phyloP scores from a whole-genome alignment of 1,140 invertebrate genomes.

The Macrobrachium nipponense region DNA sequence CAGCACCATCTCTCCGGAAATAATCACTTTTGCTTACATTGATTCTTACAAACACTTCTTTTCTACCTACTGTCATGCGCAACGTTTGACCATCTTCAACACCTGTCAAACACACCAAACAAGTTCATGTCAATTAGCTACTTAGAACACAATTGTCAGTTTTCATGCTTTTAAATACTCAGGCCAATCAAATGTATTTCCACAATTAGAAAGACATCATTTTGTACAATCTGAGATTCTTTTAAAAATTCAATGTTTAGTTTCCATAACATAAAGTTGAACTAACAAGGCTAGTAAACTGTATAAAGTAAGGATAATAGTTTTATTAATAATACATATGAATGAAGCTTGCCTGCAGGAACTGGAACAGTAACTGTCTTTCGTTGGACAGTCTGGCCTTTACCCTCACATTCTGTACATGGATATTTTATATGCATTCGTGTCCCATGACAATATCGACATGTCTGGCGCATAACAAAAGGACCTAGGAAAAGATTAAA shows the following conservation, averaged over 20 bases:
- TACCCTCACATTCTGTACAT: conserved; percentile 92
- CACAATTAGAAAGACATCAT: too few species aligned
- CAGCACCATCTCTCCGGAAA: conserved; percentile 91
- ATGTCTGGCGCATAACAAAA: conserved; percentile 97
- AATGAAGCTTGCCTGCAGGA: conserved; percentile 80
- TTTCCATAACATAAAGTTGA: too few species aligned
- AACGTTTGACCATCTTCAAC: conserved; percentile 97
- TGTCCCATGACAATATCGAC: conserved; percentile 91
- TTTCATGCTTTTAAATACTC: too few species aligned
- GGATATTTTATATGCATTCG: conserved; percentile 89
- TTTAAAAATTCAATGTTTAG: too few species aligned
- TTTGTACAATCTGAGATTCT: too few species aligned
- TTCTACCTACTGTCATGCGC: conserved; percentile 88
- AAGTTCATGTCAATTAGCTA: too few species aligned
- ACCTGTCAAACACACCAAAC: conserved; percentile 69
- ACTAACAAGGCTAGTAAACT: too few species aligned
- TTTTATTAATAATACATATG: neutral
- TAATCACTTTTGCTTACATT: conserved; percentile 91
- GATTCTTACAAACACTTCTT: conserved; percentile 94
- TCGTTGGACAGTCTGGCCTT: conserved; percentile 89
- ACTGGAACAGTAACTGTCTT: conserved; percentile 93
- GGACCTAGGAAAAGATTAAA: conserved; percentile 77
- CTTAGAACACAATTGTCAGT: too few species aligned
- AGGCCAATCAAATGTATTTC: too few species aligned
- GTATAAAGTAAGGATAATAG: neutral